Conservation (phyloP, 2,113 vertebrate genomes). For the Atrichornis clamosus region DNA sequence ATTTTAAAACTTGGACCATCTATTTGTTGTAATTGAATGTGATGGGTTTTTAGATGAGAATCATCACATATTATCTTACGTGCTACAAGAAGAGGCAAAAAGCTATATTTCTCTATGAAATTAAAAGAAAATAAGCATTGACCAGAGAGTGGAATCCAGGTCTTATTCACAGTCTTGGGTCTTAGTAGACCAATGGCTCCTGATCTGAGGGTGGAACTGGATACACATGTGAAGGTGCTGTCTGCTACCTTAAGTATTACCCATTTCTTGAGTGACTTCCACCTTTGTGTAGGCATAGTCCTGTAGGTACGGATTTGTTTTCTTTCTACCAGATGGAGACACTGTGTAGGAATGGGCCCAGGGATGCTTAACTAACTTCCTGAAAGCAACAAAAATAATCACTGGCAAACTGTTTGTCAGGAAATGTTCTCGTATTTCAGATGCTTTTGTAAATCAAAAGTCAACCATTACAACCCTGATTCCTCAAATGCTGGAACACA, state of each 20-base stretch:
- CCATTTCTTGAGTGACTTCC: not conserved
- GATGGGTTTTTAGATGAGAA: not conserved
- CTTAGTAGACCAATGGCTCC: not conserved
- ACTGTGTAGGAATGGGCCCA: not conserved
- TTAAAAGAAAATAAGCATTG: not conserved
- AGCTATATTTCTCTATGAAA: not conserved
- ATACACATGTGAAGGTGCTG: not conserved
- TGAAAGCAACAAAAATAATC: not conserved
- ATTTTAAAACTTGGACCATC: not conserved
- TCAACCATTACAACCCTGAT: not conserved
- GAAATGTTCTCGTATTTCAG: not conserved
- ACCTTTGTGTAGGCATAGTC: not conserved
- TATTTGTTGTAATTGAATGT: not conserved
- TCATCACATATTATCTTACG: not conserved
- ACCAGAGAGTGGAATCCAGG: not conserved
- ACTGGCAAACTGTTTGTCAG: not conserved
- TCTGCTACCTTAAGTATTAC: not conserved
- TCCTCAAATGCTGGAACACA: not conserved
- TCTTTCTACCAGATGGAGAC: not conserved
- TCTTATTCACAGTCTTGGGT: not conserved
- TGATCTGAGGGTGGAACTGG: not conserved
- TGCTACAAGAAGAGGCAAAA: not conserved
- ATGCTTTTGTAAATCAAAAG: not conserved
- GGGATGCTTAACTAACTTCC: not conserved
- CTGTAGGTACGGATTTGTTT: not conserved